Conservation (phyloP, 1,140 invertebrate genomes). For the Colletes gigas region DNA sequence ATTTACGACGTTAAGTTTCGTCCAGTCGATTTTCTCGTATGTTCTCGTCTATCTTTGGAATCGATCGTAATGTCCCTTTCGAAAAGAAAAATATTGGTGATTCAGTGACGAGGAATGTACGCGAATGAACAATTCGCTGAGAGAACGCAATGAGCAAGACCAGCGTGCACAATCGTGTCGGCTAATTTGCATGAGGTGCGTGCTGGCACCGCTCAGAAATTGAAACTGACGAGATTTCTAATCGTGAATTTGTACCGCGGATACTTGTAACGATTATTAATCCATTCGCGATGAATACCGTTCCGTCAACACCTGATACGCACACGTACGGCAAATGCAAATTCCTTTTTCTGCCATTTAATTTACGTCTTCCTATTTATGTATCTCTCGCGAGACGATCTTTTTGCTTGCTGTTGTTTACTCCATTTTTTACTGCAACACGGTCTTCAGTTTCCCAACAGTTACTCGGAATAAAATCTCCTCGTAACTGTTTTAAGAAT, state of each 20-base stretch:
- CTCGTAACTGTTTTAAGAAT: no score
- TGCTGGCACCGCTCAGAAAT: constrained; percentile 45
- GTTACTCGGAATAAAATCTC: no score
- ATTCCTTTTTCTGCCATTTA: not conserved
- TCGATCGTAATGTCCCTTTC: not conserved
- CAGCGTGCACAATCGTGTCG: constrained; percentile 40
- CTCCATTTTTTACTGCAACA: no score
- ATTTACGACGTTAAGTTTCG: no score
- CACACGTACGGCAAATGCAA: no score
- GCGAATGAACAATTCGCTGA: constrained; percentile 34
- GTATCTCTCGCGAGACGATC: no score
- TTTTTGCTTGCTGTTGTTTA: no score
- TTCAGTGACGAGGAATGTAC: constrained; percentile 47
- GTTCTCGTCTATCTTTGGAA: not conserved
- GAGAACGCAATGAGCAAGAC: constrained; percentile 49
- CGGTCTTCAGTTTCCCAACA: no score
- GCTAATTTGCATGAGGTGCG: constrained; percentile 48
- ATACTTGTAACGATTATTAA: constrained; percentile 4
- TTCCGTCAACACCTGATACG: no score
- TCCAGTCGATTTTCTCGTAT: not conserved
- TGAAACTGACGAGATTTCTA: constrained; percentile 28
- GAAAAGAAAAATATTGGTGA: constrained; percentile 28
- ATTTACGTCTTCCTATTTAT: no score
- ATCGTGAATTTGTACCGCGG: constrained; percentile 34
- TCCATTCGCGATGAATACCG: not conserved